Evolutionary conservation across 1,140 invertebrate genomes (phyloP).

Genomic region (Oreohelix idahoensis): DNA sequence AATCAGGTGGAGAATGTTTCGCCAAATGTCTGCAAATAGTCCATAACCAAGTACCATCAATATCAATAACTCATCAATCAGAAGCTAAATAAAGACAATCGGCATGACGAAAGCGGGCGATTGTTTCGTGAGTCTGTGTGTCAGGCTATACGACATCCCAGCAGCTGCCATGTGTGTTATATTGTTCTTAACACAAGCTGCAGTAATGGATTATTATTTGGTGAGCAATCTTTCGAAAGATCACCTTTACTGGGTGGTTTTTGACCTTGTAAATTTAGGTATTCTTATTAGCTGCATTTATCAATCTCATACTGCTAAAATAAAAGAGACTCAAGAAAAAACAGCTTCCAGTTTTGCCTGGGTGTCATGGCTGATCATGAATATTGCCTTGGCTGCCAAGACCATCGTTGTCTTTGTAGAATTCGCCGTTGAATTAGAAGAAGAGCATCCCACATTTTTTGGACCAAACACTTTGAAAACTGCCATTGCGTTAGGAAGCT

Average conservation of each 20-base stretch:
- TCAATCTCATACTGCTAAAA: not conserved
- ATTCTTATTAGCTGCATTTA: slow-evolving; percentile 5
- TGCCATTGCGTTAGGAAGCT: slow-evolving; percentile 13
- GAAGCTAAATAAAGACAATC: not conserved
- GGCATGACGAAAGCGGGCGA: not conserved
- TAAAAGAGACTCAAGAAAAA: not conserved
- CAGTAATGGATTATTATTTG: slow-evolving; percentile 26
- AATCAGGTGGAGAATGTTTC: no score
- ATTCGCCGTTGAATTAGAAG: not conserved
- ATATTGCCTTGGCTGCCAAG: not conserved
- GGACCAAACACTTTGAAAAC: slow-evolving; percentile 20
- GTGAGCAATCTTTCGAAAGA: not conserved
- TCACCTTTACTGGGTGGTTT: not conserved
- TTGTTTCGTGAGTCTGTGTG: not conserved
- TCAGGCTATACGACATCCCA: not conserved
- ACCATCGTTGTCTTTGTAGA: not conserved
- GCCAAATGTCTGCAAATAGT: no score
- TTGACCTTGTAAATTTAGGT: not conserved
- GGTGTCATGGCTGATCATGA: slow-evolving; percentile 30
- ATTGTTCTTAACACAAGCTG: not conserved
- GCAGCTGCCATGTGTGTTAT: not conserved
- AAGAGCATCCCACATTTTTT: slow-evolving; percentile 13
- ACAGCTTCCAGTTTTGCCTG: slow-evolving; percentile 11
- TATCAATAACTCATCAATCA: not conserved
- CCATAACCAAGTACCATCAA: not conserved